A percentile compares a stretch with the other conserved stretches of the same genome.
phyloP scores from a whole-genome alignment of 37 sponge, comb jelly and placozoan species.

The Tethya wilhelma region DNA sequence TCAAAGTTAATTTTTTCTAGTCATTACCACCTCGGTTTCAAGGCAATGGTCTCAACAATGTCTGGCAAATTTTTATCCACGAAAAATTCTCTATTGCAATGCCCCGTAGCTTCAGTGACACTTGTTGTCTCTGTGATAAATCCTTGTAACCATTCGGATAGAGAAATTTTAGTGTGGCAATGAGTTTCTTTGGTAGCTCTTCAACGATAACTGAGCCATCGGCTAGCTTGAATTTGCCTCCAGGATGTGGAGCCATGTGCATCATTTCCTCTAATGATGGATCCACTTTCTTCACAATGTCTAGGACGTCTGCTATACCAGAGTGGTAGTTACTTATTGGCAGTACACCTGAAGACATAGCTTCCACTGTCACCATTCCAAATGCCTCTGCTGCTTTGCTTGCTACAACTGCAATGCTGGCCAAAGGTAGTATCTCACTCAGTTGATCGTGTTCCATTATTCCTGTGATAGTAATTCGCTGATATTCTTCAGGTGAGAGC shows the following conservation, averaged over 20 bases:
- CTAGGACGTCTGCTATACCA: conserved; percentile 13
- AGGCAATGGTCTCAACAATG: neutral
- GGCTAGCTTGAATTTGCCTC: conserved; percentile 1
- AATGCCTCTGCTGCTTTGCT: conserved; percentile 38
- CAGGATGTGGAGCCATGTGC: conserved; percentile 4
- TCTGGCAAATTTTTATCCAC: neutral
- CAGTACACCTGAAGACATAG: conserved; percentile 31
- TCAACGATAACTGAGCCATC: conserved; percentile 11
- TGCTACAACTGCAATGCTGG: conserved; percentile 21
- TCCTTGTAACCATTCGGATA: conserved; percentile 28
- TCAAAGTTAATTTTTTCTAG: too few species aligned
- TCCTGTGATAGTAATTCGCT: conserved; percentile 5
- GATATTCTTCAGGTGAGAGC: conserved; percentile 2
- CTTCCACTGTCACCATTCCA: conserved; percentile 34
- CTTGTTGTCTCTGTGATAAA: neutral
- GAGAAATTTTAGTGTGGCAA: conserved; percentile 12
- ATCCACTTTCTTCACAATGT: conserved; percentile 4
- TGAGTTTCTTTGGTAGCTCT: conserved; percentile 6
- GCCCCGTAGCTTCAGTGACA: neutral
- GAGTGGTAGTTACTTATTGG: conserved; percentile 19
- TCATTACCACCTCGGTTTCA: too few species aligned
- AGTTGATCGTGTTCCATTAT: conserved; percentile 11
- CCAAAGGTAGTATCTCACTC: conserved; percentile 18
- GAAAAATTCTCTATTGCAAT: conserved; percentile 22
- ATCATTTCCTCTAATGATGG: conserved; percentile 16